phyloP scores from a whole-genome alignment of 2,797 vertebrate genomes.

The Sebastes reedi region DNA sequence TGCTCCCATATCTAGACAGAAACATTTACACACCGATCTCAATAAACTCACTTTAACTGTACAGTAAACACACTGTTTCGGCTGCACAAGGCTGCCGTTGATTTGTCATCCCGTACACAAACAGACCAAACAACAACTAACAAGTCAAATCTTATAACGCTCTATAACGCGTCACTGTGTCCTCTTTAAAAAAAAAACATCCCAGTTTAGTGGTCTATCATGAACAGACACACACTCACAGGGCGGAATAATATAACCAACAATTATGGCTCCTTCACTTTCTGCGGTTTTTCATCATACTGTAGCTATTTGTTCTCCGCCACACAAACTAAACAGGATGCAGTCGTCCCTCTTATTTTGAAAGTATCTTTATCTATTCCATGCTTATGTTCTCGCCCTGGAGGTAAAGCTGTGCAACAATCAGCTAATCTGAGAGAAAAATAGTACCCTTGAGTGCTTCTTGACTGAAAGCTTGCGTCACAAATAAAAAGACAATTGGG shows the following conservation, averaged over 20 bases:
- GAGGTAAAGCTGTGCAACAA: constrained; percentile 35
- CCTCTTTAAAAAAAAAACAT: neutral
- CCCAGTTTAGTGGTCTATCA: neutral
- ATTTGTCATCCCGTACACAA: neutral
- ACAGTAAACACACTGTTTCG: neutral
- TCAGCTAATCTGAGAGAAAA: constrained; percentile 29
- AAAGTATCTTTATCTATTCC: constrained; percentile 33
- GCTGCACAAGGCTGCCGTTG: neutral
- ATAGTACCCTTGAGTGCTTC: neutral
- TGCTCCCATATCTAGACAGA: constrained; percentile 7
- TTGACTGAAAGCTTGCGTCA: constrained; percentile 8
- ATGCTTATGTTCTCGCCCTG: constrained; percentile 48
- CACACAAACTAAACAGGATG: constrained; percentile 25
- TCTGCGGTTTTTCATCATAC: constrained; percentile 10
- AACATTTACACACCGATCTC: constrained; percentile 6
- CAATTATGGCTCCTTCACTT: constrained; percentile 41
- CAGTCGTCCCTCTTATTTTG: constrained; percentile 18
- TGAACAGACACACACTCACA: neutral
- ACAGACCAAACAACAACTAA: neutral
- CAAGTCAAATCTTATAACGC: neutral
- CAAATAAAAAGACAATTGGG: constrained; percentile 14
- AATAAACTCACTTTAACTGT: constrained; percentile 12
- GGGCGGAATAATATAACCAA: constrained; percentile 3
- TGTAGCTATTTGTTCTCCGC: constrained; percentile 4
- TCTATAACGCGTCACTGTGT: neutral